Base-by-base conservation (phyloP, 2,888 invertebrate genomes). In the Scaeva pyrastri region DNA sequence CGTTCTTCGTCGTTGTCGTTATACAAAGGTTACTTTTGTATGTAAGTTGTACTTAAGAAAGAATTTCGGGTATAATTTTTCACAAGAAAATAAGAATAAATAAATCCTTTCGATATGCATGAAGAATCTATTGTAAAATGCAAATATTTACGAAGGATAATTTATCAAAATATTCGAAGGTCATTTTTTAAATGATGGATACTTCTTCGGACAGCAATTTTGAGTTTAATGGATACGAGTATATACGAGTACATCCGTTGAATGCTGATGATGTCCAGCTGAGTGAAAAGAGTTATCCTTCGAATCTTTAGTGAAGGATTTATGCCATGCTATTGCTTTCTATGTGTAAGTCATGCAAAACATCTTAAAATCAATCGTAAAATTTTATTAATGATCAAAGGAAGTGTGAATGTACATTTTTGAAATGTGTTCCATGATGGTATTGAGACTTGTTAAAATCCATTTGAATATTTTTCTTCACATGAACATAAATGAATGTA, bases 81-180 rank as follows among this genome's bases (percentile, higher is more conserved):
- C 55, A 2, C 10, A 16, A 45, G 52, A 55, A 70, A 31, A n/a
- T n/a, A n/a, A n/a, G n/a, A 45, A 41, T 72, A 76, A 70, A 48
- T 64, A 66, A 79, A 79, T 79, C 79, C 75, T 78, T 86, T 86
- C 82, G 86, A 82, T 73, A 86, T 74, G 86, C 77, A 77, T 82
- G 77, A 82, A 26, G 6, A 60, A 19, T 74, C 43, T 31, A 68
- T 73, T 78, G 82, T 60, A 26, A 55, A 26, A 86, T 86, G 86
- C 86, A 86, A 86, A 86, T 86, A 86, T 86, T 82, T 77, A 82
- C 73, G 10, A 19, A 50, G 74, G 82, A 78, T 78, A 74, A 86
- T 86, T 86, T 86, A 86, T 86, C 82, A 86, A 86, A 86, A 86
- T 74, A 74, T 66, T 78, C 55, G 52, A 82, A 86, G 86, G 86